A percentile compares a stretch with the other conserved stretches of the same genome.
Evolutionary conservation across 2,888 invertebrate species (phyloP).

Genomic region (Andrena flavipes): DNA sequence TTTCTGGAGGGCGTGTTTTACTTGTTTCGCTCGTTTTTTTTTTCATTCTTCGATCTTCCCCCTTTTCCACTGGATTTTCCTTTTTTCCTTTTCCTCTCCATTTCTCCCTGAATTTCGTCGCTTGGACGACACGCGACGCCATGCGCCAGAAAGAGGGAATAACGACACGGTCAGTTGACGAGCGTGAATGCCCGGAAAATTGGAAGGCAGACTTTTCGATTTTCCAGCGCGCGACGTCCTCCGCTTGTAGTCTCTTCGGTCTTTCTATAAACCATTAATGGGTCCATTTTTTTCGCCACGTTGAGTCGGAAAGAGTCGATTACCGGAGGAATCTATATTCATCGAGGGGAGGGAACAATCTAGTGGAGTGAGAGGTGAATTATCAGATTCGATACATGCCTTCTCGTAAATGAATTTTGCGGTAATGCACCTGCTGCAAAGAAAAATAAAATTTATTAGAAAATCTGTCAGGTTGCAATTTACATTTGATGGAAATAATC

Average conservation of each 20-base stretch:
- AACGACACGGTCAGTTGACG: constrained; percentile 38
- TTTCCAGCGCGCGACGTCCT: constrained; percentile 17
- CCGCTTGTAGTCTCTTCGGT: not conserved
- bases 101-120: not conserved
- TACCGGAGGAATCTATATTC: not conserved
- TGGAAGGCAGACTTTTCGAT: constrained; percentile 52
- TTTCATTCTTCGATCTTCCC: not conserved
- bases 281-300: constrained; percentile 12
- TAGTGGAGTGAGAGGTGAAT: not conserved
- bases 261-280: constrained; percentile 22
- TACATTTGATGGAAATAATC: not conserved
- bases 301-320: constrained; percentile 5
- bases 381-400: constrained; percentile 11
- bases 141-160: constrained; percentile 19
- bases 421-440: not conserved
- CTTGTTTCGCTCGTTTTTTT: not conserved
- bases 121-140: not conserved
- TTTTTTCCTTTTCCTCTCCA: not conserved
- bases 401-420: not conserved
- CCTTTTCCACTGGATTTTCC: not conserved
- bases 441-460: not conserved
- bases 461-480: too few species aligned
- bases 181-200: constrained; percentile 54
- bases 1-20: constrained; percentile 14
- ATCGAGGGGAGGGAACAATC: not conserved